Evolutionary conservation across 2,113 vertebrate species (phyloP).

Genomic region (Psilopsiagon aymara): DNA sequence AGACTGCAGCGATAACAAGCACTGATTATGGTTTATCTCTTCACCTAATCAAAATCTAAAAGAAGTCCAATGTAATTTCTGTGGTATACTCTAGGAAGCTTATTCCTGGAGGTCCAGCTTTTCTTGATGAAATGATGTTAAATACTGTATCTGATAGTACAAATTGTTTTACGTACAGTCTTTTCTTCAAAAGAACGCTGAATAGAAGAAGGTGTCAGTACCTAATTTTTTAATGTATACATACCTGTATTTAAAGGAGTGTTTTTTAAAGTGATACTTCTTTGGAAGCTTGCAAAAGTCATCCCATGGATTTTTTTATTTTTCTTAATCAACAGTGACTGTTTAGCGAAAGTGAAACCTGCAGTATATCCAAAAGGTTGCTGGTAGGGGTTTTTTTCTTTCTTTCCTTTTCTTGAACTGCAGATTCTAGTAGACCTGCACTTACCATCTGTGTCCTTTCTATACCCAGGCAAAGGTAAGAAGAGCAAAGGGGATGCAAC

Average conservation of each 20-base stretch:
- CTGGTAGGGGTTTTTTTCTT: background rate
- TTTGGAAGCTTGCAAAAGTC: background rate
- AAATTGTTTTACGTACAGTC: background rate
- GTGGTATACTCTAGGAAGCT: background rate
- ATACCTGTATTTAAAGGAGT: background rate
- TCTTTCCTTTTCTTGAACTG: background rate
- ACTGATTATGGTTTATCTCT: background rate
- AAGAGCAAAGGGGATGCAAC: background rate
- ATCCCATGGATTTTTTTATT: background rate
- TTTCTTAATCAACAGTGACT: background rate
- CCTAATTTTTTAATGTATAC: background rate
- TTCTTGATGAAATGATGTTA: background rate
- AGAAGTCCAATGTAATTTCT: background rate
- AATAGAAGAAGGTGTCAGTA: background rate
- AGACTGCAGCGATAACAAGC: background rate
- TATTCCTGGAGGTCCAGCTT: background rate
- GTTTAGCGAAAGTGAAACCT: background rate
- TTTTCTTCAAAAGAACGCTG: background rate
- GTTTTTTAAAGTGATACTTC: background rate
- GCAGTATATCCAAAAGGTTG: background rate
- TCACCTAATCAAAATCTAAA: background rate
- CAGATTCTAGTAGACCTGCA: background rate
- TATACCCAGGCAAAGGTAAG: background rate
- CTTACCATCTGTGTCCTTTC: background rate
- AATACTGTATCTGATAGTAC: background rate